These are phyloP conservation scores for Cololabis saira DNA, from an alignment of 2,113 vertebrate genomes.

Conservation along the genomic window DNA sequence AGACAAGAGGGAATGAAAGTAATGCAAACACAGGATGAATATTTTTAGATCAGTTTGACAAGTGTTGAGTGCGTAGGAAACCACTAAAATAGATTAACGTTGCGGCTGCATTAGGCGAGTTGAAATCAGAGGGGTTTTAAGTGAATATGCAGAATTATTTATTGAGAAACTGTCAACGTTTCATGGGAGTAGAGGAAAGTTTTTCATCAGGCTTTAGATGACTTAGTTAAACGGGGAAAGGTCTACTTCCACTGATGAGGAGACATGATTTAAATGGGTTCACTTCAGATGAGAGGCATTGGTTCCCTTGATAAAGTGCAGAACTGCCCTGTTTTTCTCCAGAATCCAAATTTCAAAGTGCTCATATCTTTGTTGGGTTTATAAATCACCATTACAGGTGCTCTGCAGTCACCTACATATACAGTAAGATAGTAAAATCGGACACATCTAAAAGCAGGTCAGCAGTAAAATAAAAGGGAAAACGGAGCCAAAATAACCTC, in stretches of 20 bases:
- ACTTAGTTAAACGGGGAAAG: not conserved
- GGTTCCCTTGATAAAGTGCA: not conserved
- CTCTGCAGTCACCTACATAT: not conserved
- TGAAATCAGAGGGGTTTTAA: no score
- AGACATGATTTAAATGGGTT: no score
- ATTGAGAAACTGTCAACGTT: no score
- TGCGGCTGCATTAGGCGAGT: not conserved
- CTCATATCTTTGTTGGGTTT: not conserved
- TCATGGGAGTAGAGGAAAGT: no score
- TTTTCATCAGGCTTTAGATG: not conserved
- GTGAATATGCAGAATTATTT: no score
- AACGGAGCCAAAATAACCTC: not conserved
- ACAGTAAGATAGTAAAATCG: no score
- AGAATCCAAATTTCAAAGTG: not conserved
- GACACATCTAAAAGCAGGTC: not conserved
- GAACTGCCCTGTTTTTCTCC: not conserved
- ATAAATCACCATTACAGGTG: conserved; percentile 3
- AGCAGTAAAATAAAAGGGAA: not conserved
- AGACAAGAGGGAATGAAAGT: conserved; percentile 15
- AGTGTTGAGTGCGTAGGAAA: not conserved
- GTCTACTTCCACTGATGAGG: not conserved
- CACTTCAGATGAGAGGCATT: not conserved
- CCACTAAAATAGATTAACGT: not conserved
- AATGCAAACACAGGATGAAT: not conserved
- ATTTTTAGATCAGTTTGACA: conserved; percentile 17